Conservation (phyloP, 2,797 vertebrate species). For the Loris lydekkerianus region DNA sequence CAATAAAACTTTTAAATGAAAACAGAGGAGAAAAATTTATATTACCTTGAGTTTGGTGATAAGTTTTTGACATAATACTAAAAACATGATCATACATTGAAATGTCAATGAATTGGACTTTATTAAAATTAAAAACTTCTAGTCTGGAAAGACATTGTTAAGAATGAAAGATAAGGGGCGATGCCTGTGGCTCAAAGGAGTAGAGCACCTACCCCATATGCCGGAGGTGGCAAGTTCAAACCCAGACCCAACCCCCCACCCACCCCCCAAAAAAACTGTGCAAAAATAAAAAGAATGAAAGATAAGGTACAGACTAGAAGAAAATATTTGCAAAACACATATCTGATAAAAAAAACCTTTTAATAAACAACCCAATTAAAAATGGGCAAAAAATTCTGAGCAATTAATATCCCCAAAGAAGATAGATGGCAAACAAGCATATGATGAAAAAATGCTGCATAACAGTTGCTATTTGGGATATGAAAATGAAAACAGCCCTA, state of each 20-base stretch:
- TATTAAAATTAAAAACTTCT: background rate
- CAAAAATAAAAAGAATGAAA: background rate
- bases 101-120: background rate
- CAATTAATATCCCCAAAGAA: background rate
- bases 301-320: background rate
- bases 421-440: background rate
- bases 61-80: background rate
- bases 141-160: background rate
- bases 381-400: background rate
- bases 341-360: background rate
- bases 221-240: no score
- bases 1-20: background rate
- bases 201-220: no score
- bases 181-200: no score
- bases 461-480: background rate
- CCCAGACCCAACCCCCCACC: no score
- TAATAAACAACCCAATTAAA: background rate
- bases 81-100: background rate
- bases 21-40: background rate
- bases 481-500: background rate
- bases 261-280: no score
- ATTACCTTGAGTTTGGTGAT: background rate
- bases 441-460: background rate
- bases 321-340: background rate
- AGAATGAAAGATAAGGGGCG: background rate